Evolutionary conservation across 2,797 vertebrate species (phyloP), one percentile per base, ranked within the genome.

Genomic region (Aulostomus chinensis): DNA sequence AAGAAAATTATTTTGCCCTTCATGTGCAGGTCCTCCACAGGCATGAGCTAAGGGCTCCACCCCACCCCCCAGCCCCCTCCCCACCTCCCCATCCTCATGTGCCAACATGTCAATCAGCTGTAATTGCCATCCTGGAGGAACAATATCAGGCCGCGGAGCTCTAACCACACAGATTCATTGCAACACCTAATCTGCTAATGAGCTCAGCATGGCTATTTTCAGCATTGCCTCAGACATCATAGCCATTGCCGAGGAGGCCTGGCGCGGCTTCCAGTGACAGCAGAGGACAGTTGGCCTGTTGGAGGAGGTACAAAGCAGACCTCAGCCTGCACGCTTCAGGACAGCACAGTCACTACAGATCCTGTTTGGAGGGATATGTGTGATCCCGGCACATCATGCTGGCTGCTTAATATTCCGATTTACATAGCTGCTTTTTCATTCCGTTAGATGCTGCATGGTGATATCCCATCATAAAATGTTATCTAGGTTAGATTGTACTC

Each of bases 121-220:
- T 94, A 95, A 94, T 94, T 94, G 92, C 91, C 92, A 81, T 92
- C 91, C 86, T 88, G 88, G 88, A 94, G 91, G 93, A 94, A 92
- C 87, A 88, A 87, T 88, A 91, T 90, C 88, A 85, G 89, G 81
- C 89, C 68, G 78, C 51, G 78, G 83, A 89, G 88, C 86, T 87
- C 81, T 76, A 81, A 93, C 90, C 89, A 88, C 88, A 88, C 72
- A 88, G 89, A 93, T 93, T 93, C 91, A 91, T 91, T 88, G 89
- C 91, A 90, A 92, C 87, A 93, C 90, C 92, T 94, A 91, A 94
- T 94, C 91, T 93, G 87, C 91, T 94, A 95, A 96, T 93, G 93
- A 94, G 93, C 92, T 91, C 87, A 65, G 86, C 83, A 22, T 86
- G 74, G 91, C 88, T 95, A 91, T 93, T 94, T 93, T 89, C 90